Evolutionary conservation across 2,888 invertebrate genomes (phyloP).

Genomic region (Artemia sinica): DNA sequence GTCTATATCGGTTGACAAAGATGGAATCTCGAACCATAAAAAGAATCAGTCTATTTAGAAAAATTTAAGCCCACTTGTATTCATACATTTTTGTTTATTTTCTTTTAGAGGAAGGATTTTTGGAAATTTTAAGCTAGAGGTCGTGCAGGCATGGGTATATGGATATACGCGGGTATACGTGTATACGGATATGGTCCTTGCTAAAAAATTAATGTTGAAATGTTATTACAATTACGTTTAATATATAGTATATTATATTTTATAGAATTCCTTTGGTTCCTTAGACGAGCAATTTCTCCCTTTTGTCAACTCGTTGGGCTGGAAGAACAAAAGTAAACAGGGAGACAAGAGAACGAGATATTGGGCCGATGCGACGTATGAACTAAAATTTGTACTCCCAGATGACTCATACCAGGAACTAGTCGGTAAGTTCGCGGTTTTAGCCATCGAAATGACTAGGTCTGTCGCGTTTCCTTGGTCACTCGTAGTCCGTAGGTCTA

Average conservation of each 20-base stretch:
- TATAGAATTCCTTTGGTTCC: neutral
- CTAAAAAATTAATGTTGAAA: neutral
- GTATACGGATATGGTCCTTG: neutral
- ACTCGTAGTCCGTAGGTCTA: too few species aligned
- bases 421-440: neutral
- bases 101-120: too few species aligned
- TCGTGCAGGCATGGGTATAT: too few species aligned
- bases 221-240: neutral
- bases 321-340: neutral
- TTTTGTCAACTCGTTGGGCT: conserved; percentile 9
- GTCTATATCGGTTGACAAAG: too few species aligned
- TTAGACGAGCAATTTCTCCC: neutral
- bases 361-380: conserved; percentile 2
- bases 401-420: neutral
- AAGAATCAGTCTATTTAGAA: too few species aligned
- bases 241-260: neutral
- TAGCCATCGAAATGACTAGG: neutral
- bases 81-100: too few species aligned
- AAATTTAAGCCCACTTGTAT: too few species aligned
- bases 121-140: too few species aligned
- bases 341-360: neutral
- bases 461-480: too few species aligned
- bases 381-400: conserved; percentile 3
- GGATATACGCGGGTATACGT: too few species aligned
- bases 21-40: too few species aligned